Evolutionary conservation across 2,888 invertebrate genomes (phyloP), one percentile per base, ranked within the genome.

Genomic region (Phasia obesa): DNA sequence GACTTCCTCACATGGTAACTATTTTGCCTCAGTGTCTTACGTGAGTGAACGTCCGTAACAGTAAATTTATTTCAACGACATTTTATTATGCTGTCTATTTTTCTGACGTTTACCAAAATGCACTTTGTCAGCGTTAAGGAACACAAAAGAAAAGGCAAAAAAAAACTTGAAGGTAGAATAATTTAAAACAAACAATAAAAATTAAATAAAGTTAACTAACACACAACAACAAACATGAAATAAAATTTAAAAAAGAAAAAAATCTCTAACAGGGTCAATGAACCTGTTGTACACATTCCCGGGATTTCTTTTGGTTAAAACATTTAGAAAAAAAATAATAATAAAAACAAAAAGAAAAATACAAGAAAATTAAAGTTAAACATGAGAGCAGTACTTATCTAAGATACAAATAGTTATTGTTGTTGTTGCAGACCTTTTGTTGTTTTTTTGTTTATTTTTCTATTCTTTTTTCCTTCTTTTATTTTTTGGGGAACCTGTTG

Each of bases 151-250:
- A 70, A 35, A 70, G 25, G 1, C 1, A 15, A 38, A 25, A 53
- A 53, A 25, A 17, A 19, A 7, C 38, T 23, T 21, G 55, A 51
- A 38, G 23, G 19, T 15, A 62, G 44, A 27, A 42, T 62, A 44
- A 53, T n/a, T 38, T 42, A 73, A 64, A 64, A 25, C 64, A 64
- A 74, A 74, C 62, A 74, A 35, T 55, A 55, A 27, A 64, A 71
- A 51, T 25, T 19, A 15, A 38, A 31, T 2, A 35, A 64, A 44
- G 25, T 21, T 31, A 44, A 65, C 27, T 13, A 65, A 73, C 25
- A 31, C 44, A 74, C 23, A 64, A 27, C 38, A 64, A 74, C 23
- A 25, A 71, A 19, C 35, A 19, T 5, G 42, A 44, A 35, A 11
- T 19, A n/a, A 27, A 57, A 35, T 23, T 13, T 17, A 21, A n/a